Conservation (phyloP, 2,797 vertebrate genomes). For the Antrozous pallidus region DNA sequence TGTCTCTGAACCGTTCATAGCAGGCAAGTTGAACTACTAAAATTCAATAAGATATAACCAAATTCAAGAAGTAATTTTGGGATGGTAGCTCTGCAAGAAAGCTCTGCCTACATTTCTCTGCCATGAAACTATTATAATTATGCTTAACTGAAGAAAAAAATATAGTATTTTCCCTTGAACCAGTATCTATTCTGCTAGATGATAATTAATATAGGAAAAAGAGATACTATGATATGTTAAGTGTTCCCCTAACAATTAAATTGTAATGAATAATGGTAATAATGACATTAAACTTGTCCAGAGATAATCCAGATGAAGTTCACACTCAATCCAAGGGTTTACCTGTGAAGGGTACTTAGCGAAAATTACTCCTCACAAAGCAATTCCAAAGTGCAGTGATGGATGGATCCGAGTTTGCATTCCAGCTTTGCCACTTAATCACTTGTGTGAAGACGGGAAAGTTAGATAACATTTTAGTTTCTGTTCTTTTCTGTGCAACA, state of each 20-base stretch:
- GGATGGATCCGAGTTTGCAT: neutral
- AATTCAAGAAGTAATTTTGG: neutral
- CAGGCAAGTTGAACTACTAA: neutral
- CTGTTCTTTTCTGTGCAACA: neutral
- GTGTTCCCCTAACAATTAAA: neutral
- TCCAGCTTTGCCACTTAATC: neutral
- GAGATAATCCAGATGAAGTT: neutral
- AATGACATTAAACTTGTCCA: neutral
- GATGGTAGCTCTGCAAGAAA: neutral
- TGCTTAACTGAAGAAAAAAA: neutral
- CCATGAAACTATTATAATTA: neutral
- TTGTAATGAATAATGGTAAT: neutral
- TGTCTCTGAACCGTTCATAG: neutral
- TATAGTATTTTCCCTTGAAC: neutral
- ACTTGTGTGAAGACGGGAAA: neutral
- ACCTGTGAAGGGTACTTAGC: neutral
- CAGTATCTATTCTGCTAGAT: neutral
- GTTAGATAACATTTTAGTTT: neutral
- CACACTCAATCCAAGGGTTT: neutral
- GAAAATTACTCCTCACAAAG: neutral
- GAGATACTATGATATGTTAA: neutral
- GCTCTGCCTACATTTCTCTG: neutral
- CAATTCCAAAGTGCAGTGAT: neutral
- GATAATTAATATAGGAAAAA: neutral
- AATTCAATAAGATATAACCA: neutral